phyloP scores from a whole-genome alignment of 2,113 vertebrate genomes.

The Protobothrops mucrosquamatus region DNA sequence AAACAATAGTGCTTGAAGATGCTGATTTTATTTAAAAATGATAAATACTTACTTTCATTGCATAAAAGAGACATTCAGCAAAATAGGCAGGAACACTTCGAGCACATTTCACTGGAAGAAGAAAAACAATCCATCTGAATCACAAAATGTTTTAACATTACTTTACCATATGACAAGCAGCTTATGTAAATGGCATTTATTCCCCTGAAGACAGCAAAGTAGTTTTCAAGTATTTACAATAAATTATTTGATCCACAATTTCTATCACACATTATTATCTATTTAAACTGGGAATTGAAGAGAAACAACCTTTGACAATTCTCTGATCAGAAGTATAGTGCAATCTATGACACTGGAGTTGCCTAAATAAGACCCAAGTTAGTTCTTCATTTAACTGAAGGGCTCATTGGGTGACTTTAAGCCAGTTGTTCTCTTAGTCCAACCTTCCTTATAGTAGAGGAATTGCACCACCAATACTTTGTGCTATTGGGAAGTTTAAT shows the following conservation, averaged over 20 bases:
- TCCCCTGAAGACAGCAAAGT: not conserved
- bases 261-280: not conserved
- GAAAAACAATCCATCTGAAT: not conserved
- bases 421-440: not conserved
- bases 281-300: not conserved
- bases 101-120: slow-evolving; percentile 82
- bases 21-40: not conserved
- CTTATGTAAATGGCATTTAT: not conserved
- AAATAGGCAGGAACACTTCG: slow-evolving; percentile 86
- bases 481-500: not conserved
- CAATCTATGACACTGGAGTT: not conserved
- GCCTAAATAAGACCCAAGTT: not conserved
- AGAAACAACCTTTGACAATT: not conserved
- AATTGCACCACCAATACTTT: not conserved
- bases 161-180: not conserved
- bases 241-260: not conserved
- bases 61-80: slow-evolving; percentile 81
- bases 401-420: not conserved
- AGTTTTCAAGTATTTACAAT: not conserved
- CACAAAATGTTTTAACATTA: not conserved
- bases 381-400: not conserved
- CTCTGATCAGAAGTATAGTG: not conserved
- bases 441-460: not conserved
- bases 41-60: slow-evolving; percentile 82
- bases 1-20: not conserved